Evolutionary conservation across 2,888 invertebrate genomes (phyloP), one percentile per base, ranked within the genome.

Genomic region (Pachycephus smyrnensis): DNA sequence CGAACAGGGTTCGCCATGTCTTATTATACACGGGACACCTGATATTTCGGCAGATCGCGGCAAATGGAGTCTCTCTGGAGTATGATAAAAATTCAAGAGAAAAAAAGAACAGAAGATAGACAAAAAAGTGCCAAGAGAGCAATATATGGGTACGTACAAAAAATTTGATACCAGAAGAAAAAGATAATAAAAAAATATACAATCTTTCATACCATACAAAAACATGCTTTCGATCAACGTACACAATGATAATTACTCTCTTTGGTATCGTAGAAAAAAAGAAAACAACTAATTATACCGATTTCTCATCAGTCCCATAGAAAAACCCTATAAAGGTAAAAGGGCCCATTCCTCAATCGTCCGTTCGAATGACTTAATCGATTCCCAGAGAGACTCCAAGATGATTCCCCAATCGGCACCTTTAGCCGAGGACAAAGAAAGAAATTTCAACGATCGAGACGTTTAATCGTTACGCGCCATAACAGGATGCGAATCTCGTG

Each of bases 11-110:
- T 86, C 85, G 84, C 80, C 84, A 83, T 87, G 84, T 86, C 86
- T 86, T 88, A 88, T 89, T 89, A 87, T 87, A 86, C 88, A 82
- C 78, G 79, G 85, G 81, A 85, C 85, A 82, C 84, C 84, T 82
- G 81, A 85, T 84, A 83, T 85, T 80, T 85, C 82, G 82, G 76
- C 80, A 81, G 71, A 71, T 71, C 71, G 33, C 71, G 32, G n/a
- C 71, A 71, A 71, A 71, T 12, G 71, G 55, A 55, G 55, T 55
- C 23, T 55, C 23, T 2, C 55, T 6, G 55, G 3, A 9, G 2
- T 1, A 23, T 23, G 2, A 55, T 23, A 23, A 55, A 23, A 55
- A 55, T 55, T 6, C 9, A 55, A 55, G 55, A 55, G 55, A 55
- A 55, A 23, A 23, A 4, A 40, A 23, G 33, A 40, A 15, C 12